Conservation (phyloP, 2,113 vertebrate genomes). For the Dryoscopus gambensis region DNA sequence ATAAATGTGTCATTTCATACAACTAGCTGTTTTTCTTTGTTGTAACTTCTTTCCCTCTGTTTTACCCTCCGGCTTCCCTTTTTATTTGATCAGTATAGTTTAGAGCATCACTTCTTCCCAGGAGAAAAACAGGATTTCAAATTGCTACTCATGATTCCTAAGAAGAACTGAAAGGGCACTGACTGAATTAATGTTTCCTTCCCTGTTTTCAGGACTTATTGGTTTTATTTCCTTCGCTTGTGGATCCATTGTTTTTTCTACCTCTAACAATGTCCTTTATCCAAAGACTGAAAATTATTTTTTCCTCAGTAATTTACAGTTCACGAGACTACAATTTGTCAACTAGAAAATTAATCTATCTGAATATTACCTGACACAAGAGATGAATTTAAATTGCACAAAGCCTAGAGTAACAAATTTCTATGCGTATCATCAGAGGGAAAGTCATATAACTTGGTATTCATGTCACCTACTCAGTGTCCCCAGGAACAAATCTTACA, state of each 20-base stretch:
- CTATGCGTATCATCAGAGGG: not conserved
- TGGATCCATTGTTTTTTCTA: constrained; percentile 40
- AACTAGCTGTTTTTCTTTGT: constrained; percentile 78
- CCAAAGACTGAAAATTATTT: not conserved
- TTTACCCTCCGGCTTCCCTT: constrained; percentile 70
- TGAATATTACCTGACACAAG: constrained; percentile 18
- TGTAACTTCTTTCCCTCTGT: constrained; percentile 73
- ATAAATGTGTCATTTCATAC: constrained; percentile 77
- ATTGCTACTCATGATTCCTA: constrained; percentile 73
- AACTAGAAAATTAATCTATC: constrained; percentile 47
- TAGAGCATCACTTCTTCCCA: constrained; percentile 76
- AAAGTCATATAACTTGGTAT: not conserved
- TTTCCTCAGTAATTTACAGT: constrained; percentile 27
- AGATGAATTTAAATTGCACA: not conserved
- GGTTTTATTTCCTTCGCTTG: constrained; percentile 71
- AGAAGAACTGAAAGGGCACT: constrained; percentile 65
- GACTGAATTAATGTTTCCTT: constrained; percentile 75
- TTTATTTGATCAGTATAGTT: constrained; percentile 82
- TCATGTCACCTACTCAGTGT: not conserved
- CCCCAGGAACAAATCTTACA: not conserved
- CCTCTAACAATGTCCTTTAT: constrained; percentile 43
- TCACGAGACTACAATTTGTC: not conserved
- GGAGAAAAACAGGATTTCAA: constrained; percentile 74
- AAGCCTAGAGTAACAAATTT: not conserved
- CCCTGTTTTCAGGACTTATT: constrained; percentile 64